Percentiles rank a stretch among this genome's conserved stretches.
Evolutionary conservation across 1,140 invertebrate genomes (phyloP).

Genomic region (Nomia melanderi): DNA sequence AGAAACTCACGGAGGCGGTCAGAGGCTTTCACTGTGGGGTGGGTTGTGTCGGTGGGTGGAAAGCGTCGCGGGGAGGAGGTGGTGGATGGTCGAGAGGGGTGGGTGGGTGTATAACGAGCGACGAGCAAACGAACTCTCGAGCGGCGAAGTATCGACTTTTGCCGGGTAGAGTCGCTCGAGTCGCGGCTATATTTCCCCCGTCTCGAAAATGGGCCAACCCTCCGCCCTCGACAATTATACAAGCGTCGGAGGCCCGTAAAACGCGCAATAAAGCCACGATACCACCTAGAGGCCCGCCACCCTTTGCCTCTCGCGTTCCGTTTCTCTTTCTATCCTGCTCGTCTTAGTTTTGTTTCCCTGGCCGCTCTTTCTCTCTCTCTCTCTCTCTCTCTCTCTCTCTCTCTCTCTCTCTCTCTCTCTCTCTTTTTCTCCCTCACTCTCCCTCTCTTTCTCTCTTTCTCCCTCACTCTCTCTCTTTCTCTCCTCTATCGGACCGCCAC

Average conservation of each 20-base stretch:
- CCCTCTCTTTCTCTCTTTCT: too few species aligned
- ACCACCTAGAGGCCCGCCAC: not conserved
- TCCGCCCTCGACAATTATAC: conserved; percentile 59
- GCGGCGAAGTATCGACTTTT: conserved; percentile 58
- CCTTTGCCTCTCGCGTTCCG: conserved; percentile 23
- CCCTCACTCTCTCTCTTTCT: too few species aligned
- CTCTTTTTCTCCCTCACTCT: too few species aligned
- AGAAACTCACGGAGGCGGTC: conserved; percentile 49
- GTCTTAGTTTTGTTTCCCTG: not conserved
- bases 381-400: too few species aligned
- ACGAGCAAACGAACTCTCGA: conserved; percentile 45
- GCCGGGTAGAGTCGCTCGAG: conserved; percentile 36
- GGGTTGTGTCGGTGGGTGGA: too few species aligned
- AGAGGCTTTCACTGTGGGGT: conserved; percentile 17
- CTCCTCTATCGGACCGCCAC: not conserved
- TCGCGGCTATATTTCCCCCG: conserved; percentile 62
- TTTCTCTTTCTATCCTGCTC: not conserved
- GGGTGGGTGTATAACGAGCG: conserved; percentile 27
- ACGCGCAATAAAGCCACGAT: conserved; percentile 45
- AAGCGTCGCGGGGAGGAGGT: too few species aligned
- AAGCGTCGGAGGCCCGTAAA: conserved; percentile 50
- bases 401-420: too few species aligned
- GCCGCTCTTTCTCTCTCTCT: too few species aligned
- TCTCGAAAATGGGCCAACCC: conserved; percentile 67
- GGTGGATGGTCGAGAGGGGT: too few species aligned